phyloP scores from a whole-genome alignment of 2,113 vertebrate species.

The Pogonocichla stellata region DNA sequence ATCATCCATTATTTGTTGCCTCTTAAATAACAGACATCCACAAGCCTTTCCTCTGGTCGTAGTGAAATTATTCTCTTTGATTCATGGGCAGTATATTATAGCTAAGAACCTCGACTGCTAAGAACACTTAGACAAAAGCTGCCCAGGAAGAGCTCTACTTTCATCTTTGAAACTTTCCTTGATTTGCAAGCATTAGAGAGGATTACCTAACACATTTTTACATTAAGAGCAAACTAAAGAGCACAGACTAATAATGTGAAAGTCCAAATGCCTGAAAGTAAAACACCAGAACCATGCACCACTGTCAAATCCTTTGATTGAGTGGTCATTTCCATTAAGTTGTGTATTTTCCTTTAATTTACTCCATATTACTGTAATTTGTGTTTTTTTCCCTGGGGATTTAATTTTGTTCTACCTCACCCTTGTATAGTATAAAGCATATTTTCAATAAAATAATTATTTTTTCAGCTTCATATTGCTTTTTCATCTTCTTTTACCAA shows the following conservation, averaged over 20 bases:
- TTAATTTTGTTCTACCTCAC: background rate
- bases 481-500: background rate
- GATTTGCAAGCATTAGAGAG: background rate
- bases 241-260: background rate
- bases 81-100: background rate
- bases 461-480: background rate
- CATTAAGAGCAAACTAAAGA: background rate
- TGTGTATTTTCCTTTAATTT: background rate
- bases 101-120: background rate
- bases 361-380: background rate
- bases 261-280: background rate
- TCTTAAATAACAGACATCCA: background rate
- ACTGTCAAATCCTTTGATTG: background rate
- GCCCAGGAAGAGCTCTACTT: background rate
- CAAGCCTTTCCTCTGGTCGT: background rate
- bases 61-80: constrained; percentile 19
- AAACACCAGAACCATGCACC: background rate
- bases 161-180: background rate
- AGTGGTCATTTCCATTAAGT: background rate
- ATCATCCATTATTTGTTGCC: constrained; percentile 5
- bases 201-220: background rate
- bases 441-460: background rate
- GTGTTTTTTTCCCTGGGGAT: background rate
- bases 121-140: background rate
- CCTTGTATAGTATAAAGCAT: background rate